Evolutionary conservation across 1,140 invertebrate genomes (phyloP).

Genomic region (Ceratosolen solmsi): DNA sequence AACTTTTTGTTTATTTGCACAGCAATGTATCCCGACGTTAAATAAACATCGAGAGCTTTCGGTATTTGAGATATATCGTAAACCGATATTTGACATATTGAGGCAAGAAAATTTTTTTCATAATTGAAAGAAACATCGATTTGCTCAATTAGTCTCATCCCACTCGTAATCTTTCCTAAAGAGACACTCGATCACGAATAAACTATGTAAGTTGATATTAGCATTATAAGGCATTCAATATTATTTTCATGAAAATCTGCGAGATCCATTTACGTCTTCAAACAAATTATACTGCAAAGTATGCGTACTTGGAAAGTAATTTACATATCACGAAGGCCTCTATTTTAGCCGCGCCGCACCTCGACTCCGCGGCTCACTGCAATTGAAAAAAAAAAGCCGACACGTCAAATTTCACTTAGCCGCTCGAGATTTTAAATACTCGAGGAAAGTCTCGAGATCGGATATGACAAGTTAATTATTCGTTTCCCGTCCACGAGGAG

Average conservation of each 20-base stretch:
- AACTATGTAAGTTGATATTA: background rate
- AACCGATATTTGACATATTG: too few relatives aligned
- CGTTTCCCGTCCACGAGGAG: background rate
- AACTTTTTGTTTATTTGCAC: too few relatives aligned
- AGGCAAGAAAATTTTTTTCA: too few relatives aligned
- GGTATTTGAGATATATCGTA: too few relatives aligned
- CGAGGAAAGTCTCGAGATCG: background rate
- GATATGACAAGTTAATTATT: constrained; percentile 11
- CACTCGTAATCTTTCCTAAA: too few relatives aligned
- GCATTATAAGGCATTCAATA: background rate
- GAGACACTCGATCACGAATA: too few relatives aligned
- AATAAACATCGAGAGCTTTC: too few relatives aligned
- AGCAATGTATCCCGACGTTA: too few relatives aligned
- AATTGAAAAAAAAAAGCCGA: background rate
- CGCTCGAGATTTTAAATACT: background rate
- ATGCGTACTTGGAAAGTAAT: background rate
- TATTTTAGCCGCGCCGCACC: too few relatives aligned
- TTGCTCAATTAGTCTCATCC: too few relatives aligned
- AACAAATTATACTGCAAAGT: background rate
- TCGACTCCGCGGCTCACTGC: background rate
- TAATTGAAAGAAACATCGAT: too few relatives aligned
- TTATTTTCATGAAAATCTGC: background rate
- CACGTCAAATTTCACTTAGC: background rate
- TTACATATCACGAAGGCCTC: background rate
- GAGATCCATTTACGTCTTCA: background rate